These are phyloP conservation scores for Nasonia giraulti DNA, from an alignment of 1,140 invertebrate genomes.

Conservation along the genomic window DNA sequence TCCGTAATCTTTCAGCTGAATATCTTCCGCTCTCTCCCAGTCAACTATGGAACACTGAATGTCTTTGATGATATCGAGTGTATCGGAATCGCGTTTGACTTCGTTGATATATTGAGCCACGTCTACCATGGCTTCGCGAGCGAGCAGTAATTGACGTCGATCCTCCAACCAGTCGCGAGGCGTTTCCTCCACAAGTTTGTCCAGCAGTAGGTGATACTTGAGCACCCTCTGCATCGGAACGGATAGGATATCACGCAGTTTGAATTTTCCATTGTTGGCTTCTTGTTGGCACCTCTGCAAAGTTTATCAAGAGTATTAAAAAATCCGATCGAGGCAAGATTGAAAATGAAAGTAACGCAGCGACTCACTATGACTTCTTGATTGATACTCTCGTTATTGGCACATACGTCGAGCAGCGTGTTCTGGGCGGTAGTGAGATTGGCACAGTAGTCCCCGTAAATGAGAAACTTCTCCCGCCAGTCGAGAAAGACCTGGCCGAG, in stretches of 20 bases:
- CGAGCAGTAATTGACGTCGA: slow-evolving; percentile 85
- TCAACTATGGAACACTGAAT: slow-evolving; percentile 90
- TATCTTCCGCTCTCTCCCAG: slow-evolving; percentile 86
- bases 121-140: slow-evolving; percentile 97
- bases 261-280: slow-evolving; percentile 96
- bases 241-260: slow-evolving; percentile 93
- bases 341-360: slow-evolving; percentile 36
- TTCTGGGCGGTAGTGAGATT: slow-evolving; percentile 90
- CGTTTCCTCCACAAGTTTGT: slow-evolving; percentile 95
- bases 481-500: slow-evolving; percentile 86
- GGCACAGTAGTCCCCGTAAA: slow-evolving; percentile 97
- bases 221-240: slow-evolving; percentile 98
- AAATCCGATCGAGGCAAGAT: slow-evolving; percentile 8
- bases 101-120: slow-evolving; percentile 98
- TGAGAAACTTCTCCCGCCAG: slow-evolving; percentile 91
- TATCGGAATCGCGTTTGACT: slow-evolving; percentile 97
- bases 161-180: slow-evolving; percentile 88
- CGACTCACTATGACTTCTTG: slow-evolving; percentile 76
- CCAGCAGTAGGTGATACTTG: slow-evolving; percentile 95
- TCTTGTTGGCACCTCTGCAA: slow-evolving; percentile 91
- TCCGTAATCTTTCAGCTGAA: slow-evolving; percentile 90
- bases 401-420: slow-evolving; percentile 83
- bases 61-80: slow-evolving; percentile 91
- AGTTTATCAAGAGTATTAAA: slow-evolving; percentile 18
- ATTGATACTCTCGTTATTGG: slow-evolving; percentile 77